Evolutionary conservation across 1,140 invertebrate species (phyloP).

Genomic region (Coenobita brevimanus): DNA sequence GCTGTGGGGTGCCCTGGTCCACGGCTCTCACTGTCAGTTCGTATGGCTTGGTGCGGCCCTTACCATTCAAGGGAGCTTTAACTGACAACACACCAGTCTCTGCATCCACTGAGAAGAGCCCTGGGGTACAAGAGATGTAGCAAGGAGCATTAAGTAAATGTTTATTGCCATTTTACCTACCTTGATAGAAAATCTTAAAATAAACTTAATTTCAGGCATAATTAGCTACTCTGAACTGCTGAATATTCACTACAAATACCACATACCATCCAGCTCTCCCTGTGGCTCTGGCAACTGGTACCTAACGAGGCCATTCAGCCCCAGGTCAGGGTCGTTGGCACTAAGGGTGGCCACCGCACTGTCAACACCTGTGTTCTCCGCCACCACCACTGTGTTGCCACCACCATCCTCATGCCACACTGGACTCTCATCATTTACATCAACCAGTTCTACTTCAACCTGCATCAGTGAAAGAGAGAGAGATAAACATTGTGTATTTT

Average conservation of each 20-base stretch:
- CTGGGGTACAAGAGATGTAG: conserved; percentile 67
- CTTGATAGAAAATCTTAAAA: too few relatives aligned
- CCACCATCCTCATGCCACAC: conserved; percentile 71
- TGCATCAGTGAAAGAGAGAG: too few relatives aligned
- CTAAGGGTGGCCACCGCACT: conserved; percentile 70
- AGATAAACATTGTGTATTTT: too few relatives aligned
- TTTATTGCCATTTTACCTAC: neutral
- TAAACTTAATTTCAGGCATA: too few relatives aligned
- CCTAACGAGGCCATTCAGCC: conserved; percentile 75
- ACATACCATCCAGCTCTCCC: conserved; percentile 69
- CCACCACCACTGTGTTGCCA: conserved; percentile 72
- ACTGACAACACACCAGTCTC: conserved; percentile 82
- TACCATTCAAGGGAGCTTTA: conserved; percentile 80
- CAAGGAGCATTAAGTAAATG: neutral
- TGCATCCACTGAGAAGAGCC: conserved; percentile 80
- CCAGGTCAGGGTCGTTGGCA: conserved; percentile 73
- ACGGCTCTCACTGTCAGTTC: conserved; percentile 80
- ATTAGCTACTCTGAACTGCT: too few relatives aligned
- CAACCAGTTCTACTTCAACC: conserved; percentile 82
- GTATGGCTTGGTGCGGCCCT: conserved; percentile 85
- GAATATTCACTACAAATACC: too few relatives aligned
- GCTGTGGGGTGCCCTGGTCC: conserved; percentile 79
- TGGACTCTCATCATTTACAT: conserved; percentile 89
- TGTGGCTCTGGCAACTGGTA: conserved; percentile 71
- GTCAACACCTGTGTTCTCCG: conserved; percentile 73